A percentile compares a stretch with the other conserved stretches of the same genome.
Evolutionary conservation across 53 echinoderm and acorn worm species (phyloP).

Genomic region (Zoroaster sp.): DNA sequence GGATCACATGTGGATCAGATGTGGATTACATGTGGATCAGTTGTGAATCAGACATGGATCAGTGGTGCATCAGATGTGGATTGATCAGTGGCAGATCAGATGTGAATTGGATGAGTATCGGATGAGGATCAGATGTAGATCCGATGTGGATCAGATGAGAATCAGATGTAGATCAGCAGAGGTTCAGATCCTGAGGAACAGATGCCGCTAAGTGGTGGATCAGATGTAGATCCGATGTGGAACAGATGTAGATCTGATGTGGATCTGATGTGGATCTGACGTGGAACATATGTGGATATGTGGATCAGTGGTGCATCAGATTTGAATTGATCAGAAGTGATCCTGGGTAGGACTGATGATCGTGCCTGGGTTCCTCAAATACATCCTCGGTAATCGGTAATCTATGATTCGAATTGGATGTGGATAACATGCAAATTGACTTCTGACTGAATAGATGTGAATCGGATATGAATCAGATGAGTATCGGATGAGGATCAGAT

Average conservation of each 20-base stretch:
- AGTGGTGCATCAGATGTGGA: too few species aligned
- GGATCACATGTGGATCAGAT: not conserved
- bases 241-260: not conserved
- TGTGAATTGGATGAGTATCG: too few species aligned
- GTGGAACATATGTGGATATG: too few species aligned
- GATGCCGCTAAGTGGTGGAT: not conserved
- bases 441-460: too few species aligned
- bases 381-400: not conserved
- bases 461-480: too few species aligned
- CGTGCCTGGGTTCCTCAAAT: not conserved
- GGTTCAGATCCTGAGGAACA: not conserved
- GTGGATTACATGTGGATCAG: not conserved
- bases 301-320: too few species aligned
- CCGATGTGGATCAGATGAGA: too few species aligned
- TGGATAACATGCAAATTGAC: too few species aligned
- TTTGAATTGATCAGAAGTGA: conserved; percentile 46
- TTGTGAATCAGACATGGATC: not conserved
- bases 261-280: not conserved
- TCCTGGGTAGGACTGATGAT: not conserved
- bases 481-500: not conserved
- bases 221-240: not conserved
- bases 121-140: too few species aligned
- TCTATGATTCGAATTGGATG: too few species aligned
- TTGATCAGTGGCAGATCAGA: too few species aligned
- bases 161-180: not conserved